These are phyloP conservation scores for Frankliniella fusca DNA, from an alignment of 2,888 invertebrate species.

Conservation along the genomic window DNA sequence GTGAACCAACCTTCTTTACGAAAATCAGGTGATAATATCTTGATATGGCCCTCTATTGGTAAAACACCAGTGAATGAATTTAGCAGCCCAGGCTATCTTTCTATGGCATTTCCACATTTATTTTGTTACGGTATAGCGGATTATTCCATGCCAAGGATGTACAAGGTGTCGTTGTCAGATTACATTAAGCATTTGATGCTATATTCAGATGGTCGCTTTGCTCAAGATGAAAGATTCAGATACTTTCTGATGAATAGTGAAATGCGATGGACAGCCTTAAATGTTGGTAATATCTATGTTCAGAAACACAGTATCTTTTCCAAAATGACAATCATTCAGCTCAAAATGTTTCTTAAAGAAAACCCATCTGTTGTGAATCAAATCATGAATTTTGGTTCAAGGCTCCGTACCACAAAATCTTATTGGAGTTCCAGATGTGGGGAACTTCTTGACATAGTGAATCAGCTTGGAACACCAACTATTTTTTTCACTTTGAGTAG, in stretches of 20 bases:
- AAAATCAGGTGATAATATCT: too few species aligned
- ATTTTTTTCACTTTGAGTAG: neutral
- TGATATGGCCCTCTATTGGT: too few species aligned
- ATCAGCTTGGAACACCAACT: neutral
- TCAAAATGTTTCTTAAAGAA: neutral
- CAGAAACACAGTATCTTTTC: neutral
- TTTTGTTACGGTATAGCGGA: too few species aligned
- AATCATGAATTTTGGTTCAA: neutral
- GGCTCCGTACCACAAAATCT: neutral
- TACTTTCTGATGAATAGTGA: neutral
- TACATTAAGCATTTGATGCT: too few species aligned
- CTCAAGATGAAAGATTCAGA: neutral
- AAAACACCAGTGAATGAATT: too few species aligned
- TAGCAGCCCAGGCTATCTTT: neutral
- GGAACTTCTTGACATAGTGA: neutral
- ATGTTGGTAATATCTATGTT: neutral
- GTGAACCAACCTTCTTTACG: too few species aligned
- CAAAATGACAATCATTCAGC: neutral
- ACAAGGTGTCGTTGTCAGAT: too few species aligned
- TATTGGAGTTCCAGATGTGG: neutral
- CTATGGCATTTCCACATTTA: constrained; percentile 10
- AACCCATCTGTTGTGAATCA: neutral
- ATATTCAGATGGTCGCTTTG: neutral
- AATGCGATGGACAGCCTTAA: neutral
- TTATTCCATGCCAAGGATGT: too few species aligned